Evolutionary conservation across 2,888 invertebrate species (phyloP).

Genomic region (Incurvaria masculella): DNA sequence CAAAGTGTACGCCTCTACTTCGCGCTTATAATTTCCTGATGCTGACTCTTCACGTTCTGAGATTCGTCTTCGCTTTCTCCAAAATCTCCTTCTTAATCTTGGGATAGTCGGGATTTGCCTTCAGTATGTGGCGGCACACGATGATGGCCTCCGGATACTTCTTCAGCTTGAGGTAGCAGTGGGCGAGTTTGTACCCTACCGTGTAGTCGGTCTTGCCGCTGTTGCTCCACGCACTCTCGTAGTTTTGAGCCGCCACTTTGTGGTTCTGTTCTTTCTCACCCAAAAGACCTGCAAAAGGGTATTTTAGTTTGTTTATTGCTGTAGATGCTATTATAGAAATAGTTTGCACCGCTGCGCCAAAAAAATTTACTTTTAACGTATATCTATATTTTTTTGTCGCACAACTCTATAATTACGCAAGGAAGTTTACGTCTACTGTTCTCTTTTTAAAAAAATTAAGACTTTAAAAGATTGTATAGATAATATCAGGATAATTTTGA

Average conservation of each 20-base stretch:
- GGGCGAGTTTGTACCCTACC: slow-evolving; percentile 91
- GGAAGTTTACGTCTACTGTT: too few relatives aligned
- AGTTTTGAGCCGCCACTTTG: slow-evolving; percentile 77
- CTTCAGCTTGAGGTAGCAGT: slow-evolving; percentile 87
- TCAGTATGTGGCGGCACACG: slow-evolving; percentile 79
- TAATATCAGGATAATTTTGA: too few relatives aligned
- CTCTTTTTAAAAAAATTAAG: too few relatives aligned
- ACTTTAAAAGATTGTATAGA: too few relatives aligned
- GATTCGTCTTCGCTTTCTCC: slow-evolving; percentile 80
- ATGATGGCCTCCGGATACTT: slow-evolving; percentile 88
- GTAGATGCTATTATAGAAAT: not conserved
- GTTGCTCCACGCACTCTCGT: slow-evolving; percentile 83
- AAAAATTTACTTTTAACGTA: too few relatives aligned
- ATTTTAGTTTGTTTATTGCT: not conserved
- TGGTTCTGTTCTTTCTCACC: slow-evolving; percentile 92
- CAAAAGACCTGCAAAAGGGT: slow-evolving; percentile 63
- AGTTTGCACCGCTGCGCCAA: not conserved
- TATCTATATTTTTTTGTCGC: too few relatives aligned
- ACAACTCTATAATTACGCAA: too few relatives aligned
- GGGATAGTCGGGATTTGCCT: slow-evolving; percentile 82
- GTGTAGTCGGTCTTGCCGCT: slow-evolving; percentile 78
- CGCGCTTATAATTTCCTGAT: too few relatives aligned
- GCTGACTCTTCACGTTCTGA: too few relatives aligned
- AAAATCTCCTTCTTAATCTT: slow-evolving; percentile 90
- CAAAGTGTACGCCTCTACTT: too few relatives aligned